Evolutionary conservation across 2,888 invertebrate species (phyloP), one percentile per base, ranked within the genome.

Genomic region (Ypsolopha sequella): DNA sequence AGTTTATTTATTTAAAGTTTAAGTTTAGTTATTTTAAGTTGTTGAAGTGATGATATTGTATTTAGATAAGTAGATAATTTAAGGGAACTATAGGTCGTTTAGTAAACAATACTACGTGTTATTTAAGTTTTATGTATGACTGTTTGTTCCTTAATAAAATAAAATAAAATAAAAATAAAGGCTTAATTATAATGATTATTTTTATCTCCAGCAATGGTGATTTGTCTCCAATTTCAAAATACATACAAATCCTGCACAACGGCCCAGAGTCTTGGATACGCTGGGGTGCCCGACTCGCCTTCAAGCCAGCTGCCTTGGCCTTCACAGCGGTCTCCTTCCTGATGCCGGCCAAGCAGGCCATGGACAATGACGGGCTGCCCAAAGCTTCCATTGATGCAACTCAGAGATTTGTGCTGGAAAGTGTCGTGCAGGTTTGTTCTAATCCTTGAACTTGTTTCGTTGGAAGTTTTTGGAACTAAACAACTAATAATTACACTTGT

Each of bases 241-340:
- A 85, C 58, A 80, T 76, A 48, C 80, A 81, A 51, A 76, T 81
- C 1, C 67, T 86, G 0, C 76, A 84, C 61, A 79, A 74, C 0
- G 81, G 81, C 0, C 76, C 77, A 0, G 85, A 85, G 52, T 76
- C 82, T 7, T 86, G 85, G 85, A 68, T 85, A 6, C 68, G 68
- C 1, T 86, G 86, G 86, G 80, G 82, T 0, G 84, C 84, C 0
- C 65, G 80, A 0, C 56, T 84, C 3, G 86, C 85, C 0, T 81
- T 85, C 66, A 76, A 64, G 41, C 86, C 85, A 0, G 86, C 82
- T 0, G 78, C 77, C 0, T 64, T 84, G 1, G 85, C 85, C 0
- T 58, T 82, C 1, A 78, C 78, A 0, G 82, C 85, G 0, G 73
- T 82, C 0, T 64, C 76, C 0, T 76, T 76, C 0, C 58, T 82